Evolutionary conservation across 1,140 invertebrate genomes (phyloP).

Genomic region (Bombus sylvicola): DNA sequence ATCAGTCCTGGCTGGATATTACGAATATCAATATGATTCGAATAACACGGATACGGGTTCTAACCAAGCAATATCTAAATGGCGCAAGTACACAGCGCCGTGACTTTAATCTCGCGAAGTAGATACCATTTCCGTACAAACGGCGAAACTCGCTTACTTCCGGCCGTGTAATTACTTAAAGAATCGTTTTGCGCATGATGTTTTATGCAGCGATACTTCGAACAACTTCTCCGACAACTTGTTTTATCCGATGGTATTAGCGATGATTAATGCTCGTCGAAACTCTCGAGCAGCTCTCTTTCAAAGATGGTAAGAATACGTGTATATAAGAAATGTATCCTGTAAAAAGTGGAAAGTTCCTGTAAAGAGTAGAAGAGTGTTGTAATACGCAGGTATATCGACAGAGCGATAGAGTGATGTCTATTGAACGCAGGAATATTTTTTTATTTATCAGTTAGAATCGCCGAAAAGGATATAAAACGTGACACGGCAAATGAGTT

Average conservation of each 20-base stretch:
- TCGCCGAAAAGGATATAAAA: neutral
- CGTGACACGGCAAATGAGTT: neutral
- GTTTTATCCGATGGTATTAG: neutral
- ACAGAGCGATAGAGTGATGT: neutral
- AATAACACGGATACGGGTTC: conserved; percentile 7
- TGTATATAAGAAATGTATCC: neutral
- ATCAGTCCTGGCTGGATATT: neutral
- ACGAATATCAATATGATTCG: conserved; percentile 15
- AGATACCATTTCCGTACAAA: conserved; percentile 9
- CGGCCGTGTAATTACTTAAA: conserved; percentile 12
- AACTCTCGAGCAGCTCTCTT: neutral
- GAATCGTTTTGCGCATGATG: neutral
- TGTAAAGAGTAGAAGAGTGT: neutral
- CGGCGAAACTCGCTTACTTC: neutral
- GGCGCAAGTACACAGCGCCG: neutral
- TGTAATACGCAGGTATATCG: neutral
- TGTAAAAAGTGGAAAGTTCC: neutral
- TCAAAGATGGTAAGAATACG: neutral
- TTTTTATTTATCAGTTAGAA: neutral
- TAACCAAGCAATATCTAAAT: conserved; percentile 39
- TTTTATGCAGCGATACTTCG: neutral
- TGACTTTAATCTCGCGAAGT: conserved; percentile 45
- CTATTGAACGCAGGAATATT: neutral
- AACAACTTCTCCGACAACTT: neutral
- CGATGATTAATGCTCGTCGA: neutral